Evolutionary conservation across 1,140 invertebrate species (phyloP).

Genomic region (Spodoptera frugiperda): DNA sequence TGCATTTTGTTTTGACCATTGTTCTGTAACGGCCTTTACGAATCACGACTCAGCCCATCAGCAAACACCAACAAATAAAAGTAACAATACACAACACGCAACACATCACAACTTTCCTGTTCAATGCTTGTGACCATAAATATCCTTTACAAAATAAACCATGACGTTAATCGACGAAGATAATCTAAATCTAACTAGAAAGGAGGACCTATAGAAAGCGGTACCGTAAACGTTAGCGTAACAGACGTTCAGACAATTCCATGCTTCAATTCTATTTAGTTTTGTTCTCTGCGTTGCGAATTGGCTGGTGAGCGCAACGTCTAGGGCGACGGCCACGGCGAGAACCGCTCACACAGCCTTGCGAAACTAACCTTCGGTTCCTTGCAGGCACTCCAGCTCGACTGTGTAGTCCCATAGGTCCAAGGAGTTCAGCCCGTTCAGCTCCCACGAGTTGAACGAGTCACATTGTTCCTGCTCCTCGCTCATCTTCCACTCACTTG

Average conservation of each 20-base stretch:
- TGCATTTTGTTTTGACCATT: conserved; percentile 16
- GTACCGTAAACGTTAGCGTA: conserved; percentile 38
- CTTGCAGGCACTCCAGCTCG: conserved; percentile 91
- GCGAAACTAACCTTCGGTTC: conserved; percentile 89
- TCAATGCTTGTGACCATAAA: conserved; percentile 23
- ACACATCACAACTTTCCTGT: conserved; percentile 13
- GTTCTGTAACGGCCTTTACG: not conserved
- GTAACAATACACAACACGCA: conserved; percentile 4
- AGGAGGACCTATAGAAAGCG: conserved; percentile 45
- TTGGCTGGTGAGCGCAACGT: conserved; percentile 62
- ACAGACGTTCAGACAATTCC: conserved; percentile 56
- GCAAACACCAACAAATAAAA: conserved; percentile 5
- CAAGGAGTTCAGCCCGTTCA: conserved; percentile 89
- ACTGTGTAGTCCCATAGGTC: conserved; percentile 94
- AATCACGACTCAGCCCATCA: not conserved
- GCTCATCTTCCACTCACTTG: conserved; percentile 68
- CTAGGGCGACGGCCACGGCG: conserved; percentile 47
- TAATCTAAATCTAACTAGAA: conserved; percentile 44
- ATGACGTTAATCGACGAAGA: conserved; percentile 30
- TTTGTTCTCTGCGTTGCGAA: conserved; percentile 67
- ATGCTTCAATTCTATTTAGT: conserved; percentile 53
- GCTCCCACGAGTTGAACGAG: conserved; percentile 84
- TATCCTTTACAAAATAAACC: conserved; percentile 43
- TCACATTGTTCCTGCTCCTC: conserved; percentile 79
- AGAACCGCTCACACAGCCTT: conserved; percentile 72